Conservation (phyloP, 2,888 invertebrate species). For the Argyra leucocephala region DNA sequence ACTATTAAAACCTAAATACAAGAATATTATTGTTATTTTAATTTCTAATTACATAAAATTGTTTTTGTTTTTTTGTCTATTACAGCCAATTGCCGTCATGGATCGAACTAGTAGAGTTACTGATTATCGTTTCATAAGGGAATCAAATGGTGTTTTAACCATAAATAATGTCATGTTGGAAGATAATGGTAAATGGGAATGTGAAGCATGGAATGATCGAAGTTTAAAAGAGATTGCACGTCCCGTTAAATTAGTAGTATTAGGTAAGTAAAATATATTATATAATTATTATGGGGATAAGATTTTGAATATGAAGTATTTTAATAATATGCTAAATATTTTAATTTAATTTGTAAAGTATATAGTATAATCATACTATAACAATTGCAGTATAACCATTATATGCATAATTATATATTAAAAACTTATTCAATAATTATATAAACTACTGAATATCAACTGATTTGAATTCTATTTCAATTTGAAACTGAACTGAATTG, state of each 20-base stretch:
- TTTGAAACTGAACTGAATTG: too few species aligned
- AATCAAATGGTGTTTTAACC: conserved; percentile 41
- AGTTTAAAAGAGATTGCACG: conserved; percentile 55
- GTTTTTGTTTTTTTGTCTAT: conserved; percentile 11
- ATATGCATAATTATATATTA: too few species aligned
- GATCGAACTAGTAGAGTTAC: conserved; percentile 41
- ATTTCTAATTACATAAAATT: background rate
- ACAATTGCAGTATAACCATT: too few species aligned
- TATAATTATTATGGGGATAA: background rate
- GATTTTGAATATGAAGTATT: background rate
- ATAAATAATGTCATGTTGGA: conserved; percentile 48
- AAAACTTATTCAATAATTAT: too few species aligned
- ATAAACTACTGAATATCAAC: too few species aligned
- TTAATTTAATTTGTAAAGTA: too few species aligned
- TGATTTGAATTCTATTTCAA: too few species aligned
- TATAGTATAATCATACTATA: too few species aligned
- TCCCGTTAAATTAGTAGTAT: conserved; percentile 55
- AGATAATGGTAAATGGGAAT: conserved; percentile 66
- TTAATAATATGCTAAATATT: too few species aligned
- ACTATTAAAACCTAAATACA: background rate
- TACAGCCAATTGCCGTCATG: conserved; percentile 41
- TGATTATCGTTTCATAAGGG: conserved; percentile 43
- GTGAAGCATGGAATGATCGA: conserved; percentile 56
- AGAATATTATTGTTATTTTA: background rate
- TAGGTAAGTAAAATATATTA: conserved; percentile 47